phyloP scores from a whole-genome alignment of 2,113 vertebrate species.

The Triplophysa tibetana region DNA sequence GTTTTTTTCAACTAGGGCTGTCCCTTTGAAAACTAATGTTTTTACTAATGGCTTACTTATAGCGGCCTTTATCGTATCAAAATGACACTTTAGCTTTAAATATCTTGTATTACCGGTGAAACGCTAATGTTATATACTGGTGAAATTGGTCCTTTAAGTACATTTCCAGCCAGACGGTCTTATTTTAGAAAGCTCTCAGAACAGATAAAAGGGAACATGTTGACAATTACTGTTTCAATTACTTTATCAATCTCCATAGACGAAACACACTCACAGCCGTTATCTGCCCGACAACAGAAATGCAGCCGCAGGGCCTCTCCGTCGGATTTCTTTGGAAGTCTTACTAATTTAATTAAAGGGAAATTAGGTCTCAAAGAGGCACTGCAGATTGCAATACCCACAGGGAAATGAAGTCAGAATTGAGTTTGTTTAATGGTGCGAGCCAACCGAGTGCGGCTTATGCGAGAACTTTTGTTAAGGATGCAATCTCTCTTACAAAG shows the following conservation, averaged over 20 bases:
- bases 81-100: neutral
- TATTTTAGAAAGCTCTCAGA: conserved; percentile 17
- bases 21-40: too few species aligned
- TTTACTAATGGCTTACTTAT: too few species aligned
- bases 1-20: too few species aligned
- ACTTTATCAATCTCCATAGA: conserved; percentile 49
- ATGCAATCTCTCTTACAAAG: conserved; percentile 12
- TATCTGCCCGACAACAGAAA: conserved; percentile 46
- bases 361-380: conserved; percentile 53
- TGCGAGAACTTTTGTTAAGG: conserved; percentile 21
- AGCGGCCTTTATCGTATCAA: neutral
- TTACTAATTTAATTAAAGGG: conserved; percentile 55
- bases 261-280: conserved; percentile 40
- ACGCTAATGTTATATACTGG: neutral
- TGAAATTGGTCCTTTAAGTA: conserved; percentile 8
- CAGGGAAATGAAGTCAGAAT: conserved; percentile 45
- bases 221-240: conserved; percentile 42
- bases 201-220: conserved; percentile 35
- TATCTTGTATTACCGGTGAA: neutral
- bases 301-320: conserved; percentile 39
- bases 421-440: conserved; percentile 46
- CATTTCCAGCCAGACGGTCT: conserved; percentile 11
- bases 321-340: conserved; percentile 44
- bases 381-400: conserved; percentile 35
- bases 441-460: conserved; percentile 22